Conservation (phyloP, 2,888 invertebrate genomes). For the Drosophila hamatofila region DNA sequence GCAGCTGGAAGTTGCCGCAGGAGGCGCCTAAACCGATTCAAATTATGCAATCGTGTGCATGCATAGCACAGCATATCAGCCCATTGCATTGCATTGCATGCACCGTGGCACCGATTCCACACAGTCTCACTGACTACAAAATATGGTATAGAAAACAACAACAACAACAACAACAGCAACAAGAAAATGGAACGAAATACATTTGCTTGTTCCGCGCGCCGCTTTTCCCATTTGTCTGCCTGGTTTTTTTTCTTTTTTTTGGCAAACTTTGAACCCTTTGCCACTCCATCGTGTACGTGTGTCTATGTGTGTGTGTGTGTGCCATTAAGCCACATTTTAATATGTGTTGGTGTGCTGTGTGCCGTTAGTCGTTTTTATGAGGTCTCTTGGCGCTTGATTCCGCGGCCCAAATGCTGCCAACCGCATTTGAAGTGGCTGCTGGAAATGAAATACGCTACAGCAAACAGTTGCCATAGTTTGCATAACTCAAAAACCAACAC, state of each 20-base stretch:
- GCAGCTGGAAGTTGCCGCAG: conserved; percentile 44
- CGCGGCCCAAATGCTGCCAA: conserved; percentile 78
- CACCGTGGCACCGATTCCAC: conserved; percentile 62
- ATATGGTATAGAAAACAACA: conserved; percentile 9
- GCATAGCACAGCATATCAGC: conserved; percentile 41
- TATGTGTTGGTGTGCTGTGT: conserved; percentile 56
- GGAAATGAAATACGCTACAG: conserved; percentile 74
- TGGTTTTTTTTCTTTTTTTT: conserved; percentile 34
- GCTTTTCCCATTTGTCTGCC: conserved; percentile 16
- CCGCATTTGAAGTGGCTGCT: conserved; percentile 80
- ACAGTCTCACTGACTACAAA: conserved; percentile 18
- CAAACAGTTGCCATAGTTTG: conserved; percentile 66
- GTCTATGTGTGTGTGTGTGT: conserved; percentile 35
- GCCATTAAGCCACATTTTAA: conserved; percentile 78
- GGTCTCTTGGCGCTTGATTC: conserved; percentile 80
- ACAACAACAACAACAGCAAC: conserved; percentile 9
- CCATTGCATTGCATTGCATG: conserved; percentile 49
- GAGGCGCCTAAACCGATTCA: conserved; percentile 34
- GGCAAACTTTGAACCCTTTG: conserved; percentile 71
- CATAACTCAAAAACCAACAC: conserved; percentile 66
- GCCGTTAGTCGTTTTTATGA: conserved; percentile 79
- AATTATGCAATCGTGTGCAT: conserved; percentile 73
- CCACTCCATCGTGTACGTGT: conserved; percentile 37
- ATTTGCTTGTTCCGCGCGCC: conserved; percentile 41
- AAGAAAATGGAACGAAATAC: conserved; percentile 62